Evolutionary conservation across 2,797 vertebrate species (phyloP).

Genomic region (Telmatherina bonti): DNA sequence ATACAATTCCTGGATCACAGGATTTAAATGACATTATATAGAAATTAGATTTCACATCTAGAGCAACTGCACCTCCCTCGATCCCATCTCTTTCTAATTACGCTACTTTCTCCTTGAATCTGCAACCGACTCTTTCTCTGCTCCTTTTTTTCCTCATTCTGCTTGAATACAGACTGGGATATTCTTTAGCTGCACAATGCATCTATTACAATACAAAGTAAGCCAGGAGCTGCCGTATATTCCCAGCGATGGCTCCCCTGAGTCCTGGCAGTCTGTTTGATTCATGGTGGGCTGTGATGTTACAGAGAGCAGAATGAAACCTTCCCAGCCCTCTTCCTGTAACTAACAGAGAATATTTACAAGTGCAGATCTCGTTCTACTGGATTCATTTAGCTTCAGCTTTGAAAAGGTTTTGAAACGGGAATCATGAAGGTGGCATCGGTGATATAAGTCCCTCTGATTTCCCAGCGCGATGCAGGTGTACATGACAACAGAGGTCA

Average conservation of each 20-base stretch:
- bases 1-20: constrained; percentile 80
- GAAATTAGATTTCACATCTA: constrained; percentile 83
- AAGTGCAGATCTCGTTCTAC: constrained; percentile 19
- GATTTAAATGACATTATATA: constrained; percentile 85
- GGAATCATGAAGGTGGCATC: constrained; percentile 12
- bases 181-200: constrained; percentile 77
- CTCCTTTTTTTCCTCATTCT: constrained; percentile 76
- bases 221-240: constrained; percentile 74
- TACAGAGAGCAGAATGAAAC: constrained; percentile 44
- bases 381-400: constrained; percentile 24
- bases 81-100: constrained; percentile 81
- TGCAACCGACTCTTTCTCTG: constrained; percentile 64
- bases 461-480: constrained; percentile 11
- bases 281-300: constrained; percentile 68
- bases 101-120: constrained; percentile 60
- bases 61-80: constrained; percentile 75
- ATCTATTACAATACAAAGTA: constrained; percentile 83
- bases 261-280: constrained; percentile 75
- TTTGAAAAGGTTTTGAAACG: constrained; percentile 24
- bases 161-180: constrained; percentile 76
- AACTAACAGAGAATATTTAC: constrained; percentile 61
- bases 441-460: constrained; percentile 10
- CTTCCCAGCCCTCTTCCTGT: constrained; percentile 55
- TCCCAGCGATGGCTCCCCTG: constrained; percentile 73
- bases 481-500: constrained; percentile 5